phyloP scores from a whole-genome alignment of 2,888 invertebrate genomes.

The Pasiphila rectangulata region DNA sequence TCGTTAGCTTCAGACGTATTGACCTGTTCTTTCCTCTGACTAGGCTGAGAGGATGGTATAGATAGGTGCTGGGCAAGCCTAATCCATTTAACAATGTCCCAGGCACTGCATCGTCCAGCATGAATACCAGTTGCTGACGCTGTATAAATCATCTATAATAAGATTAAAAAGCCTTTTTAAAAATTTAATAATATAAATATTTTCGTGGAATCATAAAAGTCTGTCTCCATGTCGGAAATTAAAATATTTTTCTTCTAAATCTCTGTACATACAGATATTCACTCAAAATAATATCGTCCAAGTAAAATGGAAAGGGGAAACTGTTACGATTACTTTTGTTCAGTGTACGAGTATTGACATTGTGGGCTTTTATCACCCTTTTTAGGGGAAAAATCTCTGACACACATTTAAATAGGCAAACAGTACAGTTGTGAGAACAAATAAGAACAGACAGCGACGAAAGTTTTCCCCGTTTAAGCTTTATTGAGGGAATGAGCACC shows the following conservation, averaged over 20 bases:
- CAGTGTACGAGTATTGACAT: slow-evolving; percentile 73
- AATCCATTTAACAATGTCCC: too few species aligned
- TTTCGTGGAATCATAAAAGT: too few species aligned
- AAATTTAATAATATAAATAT: too few species aligned
- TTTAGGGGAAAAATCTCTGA: slow-evolving; percentile 73
- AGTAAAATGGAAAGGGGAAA: slow-evolving; percentile 50
- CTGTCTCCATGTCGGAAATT: too few species aligned
- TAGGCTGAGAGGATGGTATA: too few species aligned
- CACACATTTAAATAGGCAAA: slow-evolving; percentile 79
- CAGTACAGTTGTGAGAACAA: slow-evolving; percentile 59
- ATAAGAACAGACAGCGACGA: slow-evolving; percentile 49
- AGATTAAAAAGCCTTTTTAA: too few species aligned
- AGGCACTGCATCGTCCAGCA: too few species aligned
- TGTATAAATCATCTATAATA: too few species aligned
- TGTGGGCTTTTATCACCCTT: slow-evolving; percentile 77
- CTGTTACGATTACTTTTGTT: slow-evolving; percentile 74
- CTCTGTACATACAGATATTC: slow-evolving; percentile 10
- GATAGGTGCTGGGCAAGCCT: too few species aligned
- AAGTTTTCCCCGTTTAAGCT: slow-evolving; percentile 32
- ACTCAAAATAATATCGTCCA: slow-evolving; percentile 31
- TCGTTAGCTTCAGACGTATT: too few species aligned
- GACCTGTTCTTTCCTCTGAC: too few species aligned
- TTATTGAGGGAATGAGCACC: slow-evolving; percentile 4
- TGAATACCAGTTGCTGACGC: too few species aligned
- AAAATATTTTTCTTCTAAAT: slow-evolving; percentile 8